Percentiles rank a stretch among this genome's conserved stretches.
phyloP scores from a whole-genome alignment of 2,797 vertebrate species.

The Nasua narica region DNA sequence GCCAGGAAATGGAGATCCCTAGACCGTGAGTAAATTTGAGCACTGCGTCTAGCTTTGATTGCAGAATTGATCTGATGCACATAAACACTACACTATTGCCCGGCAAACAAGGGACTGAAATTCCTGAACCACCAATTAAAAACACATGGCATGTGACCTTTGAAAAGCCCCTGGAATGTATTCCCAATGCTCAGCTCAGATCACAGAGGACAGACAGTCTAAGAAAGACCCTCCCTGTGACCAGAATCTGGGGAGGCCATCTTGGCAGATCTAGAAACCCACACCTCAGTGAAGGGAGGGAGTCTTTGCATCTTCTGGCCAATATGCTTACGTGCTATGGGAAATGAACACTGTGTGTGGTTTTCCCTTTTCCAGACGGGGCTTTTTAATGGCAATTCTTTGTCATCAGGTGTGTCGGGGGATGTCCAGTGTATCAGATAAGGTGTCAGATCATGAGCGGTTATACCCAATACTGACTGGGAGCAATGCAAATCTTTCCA shows the following conservation, averaged over 20 bases:
- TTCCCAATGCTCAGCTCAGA: neutral
- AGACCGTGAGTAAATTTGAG: neutral
- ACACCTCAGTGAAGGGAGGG: neutral
- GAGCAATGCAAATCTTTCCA: neutral
- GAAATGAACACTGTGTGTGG: neutral
- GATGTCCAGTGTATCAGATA: neutral
- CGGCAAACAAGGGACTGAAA: neutral
- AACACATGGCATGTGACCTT: neutral
- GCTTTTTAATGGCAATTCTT: neutral
- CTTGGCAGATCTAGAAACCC: neutral
- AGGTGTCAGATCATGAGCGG: neutral
- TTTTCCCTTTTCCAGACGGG: neutral
- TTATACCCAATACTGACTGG: neutral
- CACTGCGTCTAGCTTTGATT: neutral
- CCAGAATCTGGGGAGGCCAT: neutral
- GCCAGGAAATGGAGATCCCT: neutral
- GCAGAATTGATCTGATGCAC: constrained; percentile 19
- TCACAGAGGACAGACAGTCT: neutral
- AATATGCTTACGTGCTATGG: neutral
- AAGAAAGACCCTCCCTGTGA: neutral
- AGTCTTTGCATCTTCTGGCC: neutral
- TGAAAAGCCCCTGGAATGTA: neutral
- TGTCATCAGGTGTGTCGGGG: neutral
- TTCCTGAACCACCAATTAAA: neutral
- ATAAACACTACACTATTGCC: neutral